Evolutionary conservation across 2,888 invertebrate genomes (phyloP).

Genomic region (Pristionchus exspectatus): DNA sequence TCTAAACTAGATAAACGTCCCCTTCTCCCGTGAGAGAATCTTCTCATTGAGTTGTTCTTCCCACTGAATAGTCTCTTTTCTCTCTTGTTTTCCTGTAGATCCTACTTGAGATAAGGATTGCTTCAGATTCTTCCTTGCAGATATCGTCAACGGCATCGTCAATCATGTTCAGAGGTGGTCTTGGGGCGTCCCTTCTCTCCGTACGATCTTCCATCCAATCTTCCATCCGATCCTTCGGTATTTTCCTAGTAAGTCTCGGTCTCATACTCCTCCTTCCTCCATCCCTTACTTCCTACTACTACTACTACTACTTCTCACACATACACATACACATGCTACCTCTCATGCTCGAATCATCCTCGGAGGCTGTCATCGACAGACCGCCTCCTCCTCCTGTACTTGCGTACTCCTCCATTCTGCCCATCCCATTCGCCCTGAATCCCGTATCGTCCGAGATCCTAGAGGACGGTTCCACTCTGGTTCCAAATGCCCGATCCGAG

Average conservation of each 20-base stretch:
- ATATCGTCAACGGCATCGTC: background rate
- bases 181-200: conserved; percentile 52
- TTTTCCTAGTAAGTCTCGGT: conserved; percentile 48
- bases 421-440: conserved; percentile 15
- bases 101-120: too few relatives aligned
- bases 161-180: conserved; percentile 11
- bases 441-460: background rate
- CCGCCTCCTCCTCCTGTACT: background rate
- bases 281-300: background rate
- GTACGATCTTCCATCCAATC: conserved; percentile 53
- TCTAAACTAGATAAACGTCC: conserved; percentile 35
- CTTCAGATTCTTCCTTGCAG: background rate
- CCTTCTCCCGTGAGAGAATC: conserved; percentile 1
- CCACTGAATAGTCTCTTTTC: background rate
- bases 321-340: background rate
- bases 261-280: background rate
- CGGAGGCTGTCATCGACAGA: background rate
- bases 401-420: background rate
- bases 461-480: background rate
- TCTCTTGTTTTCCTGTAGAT: background rate
- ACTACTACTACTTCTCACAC: background rate
- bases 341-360: conserved; percentile 4
- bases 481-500: background rate
- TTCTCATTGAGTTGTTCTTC: background rate
- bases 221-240: conserved; percentile 51